A percentile compares a stretch with the other conserved stretches of the same genome.
phyloP scores from a whole-genome alignment of 2,797 vertebrate genomes.

The Poecilia wingei region DNA sequence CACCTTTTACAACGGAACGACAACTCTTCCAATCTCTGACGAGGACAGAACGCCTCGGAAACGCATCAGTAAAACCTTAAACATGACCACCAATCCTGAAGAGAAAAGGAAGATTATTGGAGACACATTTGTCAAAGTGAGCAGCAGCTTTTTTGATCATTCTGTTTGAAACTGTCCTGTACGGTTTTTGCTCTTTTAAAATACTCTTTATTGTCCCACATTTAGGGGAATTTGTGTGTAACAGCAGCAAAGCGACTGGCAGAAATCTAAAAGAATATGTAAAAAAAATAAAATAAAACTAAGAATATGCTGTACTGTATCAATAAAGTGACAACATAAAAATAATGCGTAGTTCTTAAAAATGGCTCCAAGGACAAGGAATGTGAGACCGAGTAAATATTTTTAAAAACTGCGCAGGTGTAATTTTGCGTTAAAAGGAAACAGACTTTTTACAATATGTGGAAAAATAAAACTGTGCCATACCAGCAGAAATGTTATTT shows the following conservation, averaged over 20 bases:
- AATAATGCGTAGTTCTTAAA: background rate
- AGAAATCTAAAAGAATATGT: background rate
- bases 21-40: constrained; percentile 97
- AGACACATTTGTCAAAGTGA: constrained; percentile 97
- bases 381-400: background rate
- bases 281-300: too few species aligned
- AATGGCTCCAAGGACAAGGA: background rate
- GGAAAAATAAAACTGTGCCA: background rate
- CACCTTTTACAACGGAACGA: constrained; percentile 98
- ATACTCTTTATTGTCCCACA: background rate
- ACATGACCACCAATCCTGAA: constrained; percentile 99
- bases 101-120: constrained; percentile 99
- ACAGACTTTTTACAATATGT: background rate
- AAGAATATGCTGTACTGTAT: background rate
- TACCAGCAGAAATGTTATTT: background rate
- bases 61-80: constrained; percentile 98
- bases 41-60: constrained; percentile 97
- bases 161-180: background rate
- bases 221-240: background rate
- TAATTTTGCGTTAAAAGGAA: background rate
- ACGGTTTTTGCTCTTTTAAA: background rate
- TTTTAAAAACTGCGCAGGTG: background rate
- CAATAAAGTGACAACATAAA: background rate
- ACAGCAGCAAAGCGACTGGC: background rate
- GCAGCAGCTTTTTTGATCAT: background rate